These are phyloP conservation scores for Saccostrea glomerata DNA, from an alignment of 1,140 invertebrate genomes.

Conservation along the genomic window DNA sequence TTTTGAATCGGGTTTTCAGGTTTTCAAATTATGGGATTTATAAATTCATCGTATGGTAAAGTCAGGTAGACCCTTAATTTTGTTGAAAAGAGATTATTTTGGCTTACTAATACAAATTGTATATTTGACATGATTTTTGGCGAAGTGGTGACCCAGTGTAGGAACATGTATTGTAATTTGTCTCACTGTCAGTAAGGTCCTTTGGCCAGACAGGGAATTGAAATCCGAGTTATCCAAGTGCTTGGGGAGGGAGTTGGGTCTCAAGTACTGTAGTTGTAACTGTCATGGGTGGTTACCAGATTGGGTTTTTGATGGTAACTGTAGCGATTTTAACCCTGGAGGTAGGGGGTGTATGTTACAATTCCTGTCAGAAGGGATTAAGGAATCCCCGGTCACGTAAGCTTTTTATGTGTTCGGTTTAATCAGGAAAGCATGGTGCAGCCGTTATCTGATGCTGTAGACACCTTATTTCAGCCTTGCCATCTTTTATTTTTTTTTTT, in stretches of 20 bases:
- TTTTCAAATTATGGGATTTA: background rate
- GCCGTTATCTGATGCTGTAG: conserved; percentile 33
- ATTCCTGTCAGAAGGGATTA: conserved; percentile 24
- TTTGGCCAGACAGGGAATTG: conserved; percentile 10
- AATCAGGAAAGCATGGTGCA: conserved; percentile 35
- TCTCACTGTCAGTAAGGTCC: conserved; percentile 14
- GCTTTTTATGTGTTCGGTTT: conserved; percentile 36
- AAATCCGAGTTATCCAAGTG: background rate
- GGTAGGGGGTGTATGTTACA: conserved; percentile 29
- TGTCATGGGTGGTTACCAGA: conserved; percentile 30
- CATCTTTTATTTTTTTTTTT: background rate
- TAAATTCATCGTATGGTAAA: background rate
- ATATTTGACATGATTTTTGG: background rate
- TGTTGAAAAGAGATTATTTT: background rate
- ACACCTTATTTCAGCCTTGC: conserved; percentile 20
- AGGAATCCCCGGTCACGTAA: background rate
- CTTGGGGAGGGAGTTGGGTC: background rate
- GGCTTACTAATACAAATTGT: background rate
- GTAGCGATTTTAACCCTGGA: conserved; percentile 12
- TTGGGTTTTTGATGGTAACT: conserved; percentile 8
- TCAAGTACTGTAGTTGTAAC: background rate
- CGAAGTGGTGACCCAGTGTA: background rate
- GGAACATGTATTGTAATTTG: background rate
- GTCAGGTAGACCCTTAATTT: background rate
- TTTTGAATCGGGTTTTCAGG: background rate